phyloP scores from a whole-genome alignment of 2,113 vertebrate genomes.

The Rhagologus leucostigma region DNA sequence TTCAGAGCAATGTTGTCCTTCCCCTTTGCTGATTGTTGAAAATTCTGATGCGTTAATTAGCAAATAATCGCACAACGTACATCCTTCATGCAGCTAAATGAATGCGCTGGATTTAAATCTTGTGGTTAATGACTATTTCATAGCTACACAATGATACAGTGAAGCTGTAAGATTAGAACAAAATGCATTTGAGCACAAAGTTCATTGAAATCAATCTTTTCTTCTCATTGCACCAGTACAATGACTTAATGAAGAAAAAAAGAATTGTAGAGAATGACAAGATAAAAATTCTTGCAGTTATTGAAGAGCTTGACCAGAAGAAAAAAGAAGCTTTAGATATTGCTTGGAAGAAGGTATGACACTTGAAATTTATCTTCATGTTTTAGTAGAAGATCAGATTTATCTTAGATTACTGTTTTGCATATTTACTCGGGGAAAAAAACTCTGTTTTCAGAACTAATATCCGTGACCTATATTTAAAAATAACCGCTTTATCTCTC shows the following conservation, averaged over 20 bases:
- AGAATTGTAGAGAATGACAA: conserved; percentile 95
- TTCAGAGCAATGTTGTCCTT: background rate
- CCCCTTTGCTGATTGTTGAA: background rate
- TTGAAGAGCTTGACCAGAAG: conserved; percentile 90
- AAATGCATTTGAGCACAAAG: background rate
- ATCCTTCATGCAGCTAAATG: background rate
- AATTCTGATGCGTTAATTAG: background rate
- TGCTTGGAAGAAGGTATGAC: conserved; percentile 92
- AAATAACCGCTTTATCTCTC: background rate
- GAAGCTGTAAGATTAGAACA: background rate
- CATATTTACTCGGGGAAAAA: background rate
- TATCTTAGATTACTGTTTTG: background rate
- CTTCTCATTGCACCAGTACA: conserved; percentile 77
- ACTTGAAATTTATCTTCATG: background rate
- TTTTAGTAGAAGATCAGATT: background rate
- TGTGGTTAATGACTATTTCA: background rate
- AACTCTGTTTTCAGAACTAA: background rate
- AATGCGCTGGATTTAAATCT: background rate
- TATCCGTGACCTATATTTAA: background rate
- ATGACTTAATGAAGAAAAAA: conserved; percentile 92
- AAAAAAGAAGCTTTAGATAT: conserved; percentile 87
- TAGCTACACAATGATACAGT: background rate
- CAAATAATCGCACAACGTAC: background rate
- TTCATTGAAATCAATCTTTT: background rate
- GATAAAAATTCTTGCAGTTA: conserved; percentile 86